These are phyloP conservation scores for Psittacus erithacus DNA, from an alignment of 2,113 vertebrate species.

Conservation along the genomic window DNA sequence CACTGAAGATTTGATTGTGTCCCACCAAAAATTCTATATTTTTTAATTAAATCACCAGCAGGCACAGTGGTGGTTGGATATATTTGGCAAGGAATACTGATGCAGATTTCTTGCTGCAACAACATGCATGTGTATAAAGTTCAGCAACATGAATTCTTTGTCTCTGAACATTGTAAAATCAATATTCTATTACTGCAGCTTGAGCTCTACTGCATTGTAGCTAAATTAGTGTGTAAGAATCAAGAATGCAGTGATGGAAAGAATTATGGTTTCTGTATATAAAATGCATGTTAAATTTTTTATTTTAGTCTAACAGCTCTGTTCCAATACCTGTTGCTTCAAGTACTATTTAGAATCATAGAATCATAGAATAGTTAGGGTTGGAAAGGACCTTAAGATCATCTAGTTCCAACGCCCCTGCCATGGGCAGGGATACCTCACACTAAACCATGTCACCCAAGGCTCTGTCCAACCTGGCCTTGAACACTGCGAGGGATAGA, in stretches of 20 bases:
- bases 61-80: neutral
- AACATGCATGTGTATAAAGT: slow-evolving; percentile 63
- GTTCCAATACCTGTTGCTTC: neutral
- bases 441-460: too few species aligned
- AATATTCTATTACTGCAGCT: slow-evolving; percentile 73
- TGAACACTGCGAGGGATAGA: too few species aligned
- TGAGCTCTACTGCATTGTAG: slow-evolving; percentile 51
- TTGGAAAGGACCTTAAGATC: too few species aligned
- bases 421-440: too few species aligned
- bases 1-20: slow-evolving; percentile 39
- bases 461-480: too few species aligned
- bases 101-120: slow-evolving; percentile 30
- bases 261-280: slow-evolving; percentile 55
- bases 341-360: neutral
- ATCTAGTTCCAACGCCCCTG: too few species aligned
- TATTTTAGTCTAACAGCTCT: neutral
- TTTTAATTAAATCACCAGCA: slow-evolving; percentile 63
- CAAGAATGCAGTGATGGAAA: slow-evolving; percentile 21
- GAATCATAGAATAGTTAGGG: too few species aligned
- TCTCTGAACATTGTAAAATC: slow-evolving; percentile 68
- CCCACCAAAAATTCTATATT: slow-evolving; percentile 42
- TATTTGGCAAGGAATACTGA: slow-evolving; percentile 61
- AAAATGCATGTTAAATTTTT: slow-evolving; percentile 5
- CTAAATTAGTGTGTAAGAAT: slow-evolving; percentile 64
- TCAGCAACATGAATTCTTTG: slow-evolving; percentile 60